phyloP scores from a whole-genome alignment of 2,113 vertebrate genomes.

The Tylochromis polylepis region DNA sequence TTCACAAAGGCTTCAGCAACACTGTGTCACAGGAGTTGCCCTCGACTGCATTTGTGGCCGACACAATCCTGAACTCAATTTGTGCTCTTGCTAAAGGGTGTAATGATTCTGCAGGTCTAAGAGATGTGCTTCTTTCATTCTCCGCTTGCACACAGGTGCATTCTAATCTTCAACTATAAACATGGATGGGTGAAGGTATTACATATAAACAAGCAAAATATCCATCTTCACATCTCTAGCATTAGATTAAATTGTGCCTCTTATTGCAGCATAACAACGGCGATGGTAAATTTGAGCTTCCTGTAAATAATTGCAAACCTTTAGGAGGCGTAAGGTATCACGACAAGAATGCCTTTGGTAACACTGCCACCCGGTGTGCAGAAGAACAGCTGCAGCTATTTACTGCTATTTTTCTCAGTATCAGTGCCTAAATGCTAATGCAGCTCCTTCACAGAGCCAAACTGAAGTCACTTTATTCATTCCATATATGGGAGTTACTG shows the following conservation, averaged over 20 bases:
- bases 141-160: neutral
- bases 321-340: neutral
- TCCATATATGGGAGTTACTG: neutral
- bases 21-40: neutral
- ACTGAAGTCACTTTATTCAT: neutral
- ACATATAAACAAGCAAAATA: neutral
- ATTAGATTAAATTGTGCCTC: neutral
- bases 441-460: neutral
- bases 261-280: neutral
- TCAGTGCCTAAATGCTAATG: neutral
- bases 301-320: conserved; percentile 2
- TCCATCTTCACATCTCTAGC: neutral
- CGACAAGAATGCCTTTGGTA: conserved; percentile 19
- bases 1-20: conserved; percentile 44
- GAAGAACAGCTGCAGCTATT: neutral
- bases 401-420: neutral
- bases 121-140: neutral
- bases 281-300: neutral
- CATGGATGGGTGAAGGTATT: neutral
- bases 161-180: neutral
- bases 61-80: neutral
- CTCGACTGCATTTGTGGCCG: neutral
- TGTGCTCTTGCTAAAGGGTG: neutral
- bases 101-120: neutral
- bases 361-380: conserved; percentile 62